Conservation (phyloP, 1,140 invertebrate genomes). For the Apis cerana region DNA sequence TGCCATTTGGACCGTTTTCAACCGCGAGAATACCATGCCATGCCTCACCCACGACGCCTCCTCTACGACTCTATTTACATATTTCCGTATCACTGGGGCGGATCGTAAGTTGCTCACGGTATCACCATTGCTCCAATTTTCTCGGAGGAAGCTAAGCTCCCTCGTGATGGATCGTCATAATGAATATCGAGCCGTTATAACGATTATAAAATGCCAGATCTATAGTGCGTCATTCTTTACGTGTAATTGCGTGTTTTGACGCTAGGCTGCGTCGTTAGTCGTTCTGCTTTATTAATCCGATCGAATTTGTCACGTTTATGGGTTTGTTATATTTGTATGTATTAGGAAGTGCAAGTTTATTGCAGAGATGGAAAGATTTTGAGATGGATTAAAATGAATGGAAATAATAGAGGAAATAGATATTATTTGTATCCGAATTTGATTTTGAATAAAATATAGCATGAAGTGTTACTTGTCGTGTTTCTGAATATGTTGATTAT, state of each 20-base stretch:
- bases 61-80: constrained; percentile 47
- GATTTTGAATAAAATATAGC: too few relatives aligned
- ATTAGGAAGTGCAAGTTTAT: too few relatives aligned
- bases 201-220: too few relatives aligned
- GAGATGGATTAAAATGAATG: too few relatives aligned
- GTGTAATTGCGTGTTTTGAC: neutral
- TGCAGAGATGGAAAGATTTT: too few relatives aligned
- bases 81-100: constrained; percentile 32
- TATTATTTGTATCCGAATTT: too few relatives aligned
- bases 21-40: constrained; percentile 27
- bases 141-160: neutral
- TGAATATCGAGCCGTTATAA: neutral
- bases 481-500: too few relatives aligned
- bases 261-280: neutral
- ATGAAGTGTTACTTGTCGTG: too few relatives aligned
- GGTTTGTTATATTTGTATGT: too few relatives aligned
- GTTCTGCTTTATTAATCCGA: neutral
- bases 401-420: too few relatives aligned
- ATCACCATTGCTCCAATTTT: constrained; percentile 16
- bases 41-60: constrained; percentile 37
- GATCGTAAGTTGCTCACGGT: constrained; percentile 34
- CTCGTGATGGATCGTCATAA: neutral
- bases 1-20: constrained; percentile 52
- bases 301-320: neutral
- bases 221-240: neutral